Evolutionary conservation across 2,797 vertebrate species (phyloP), one percentile per base, ranked within the genome.

Genomic region (Gila robusta): DNA sequence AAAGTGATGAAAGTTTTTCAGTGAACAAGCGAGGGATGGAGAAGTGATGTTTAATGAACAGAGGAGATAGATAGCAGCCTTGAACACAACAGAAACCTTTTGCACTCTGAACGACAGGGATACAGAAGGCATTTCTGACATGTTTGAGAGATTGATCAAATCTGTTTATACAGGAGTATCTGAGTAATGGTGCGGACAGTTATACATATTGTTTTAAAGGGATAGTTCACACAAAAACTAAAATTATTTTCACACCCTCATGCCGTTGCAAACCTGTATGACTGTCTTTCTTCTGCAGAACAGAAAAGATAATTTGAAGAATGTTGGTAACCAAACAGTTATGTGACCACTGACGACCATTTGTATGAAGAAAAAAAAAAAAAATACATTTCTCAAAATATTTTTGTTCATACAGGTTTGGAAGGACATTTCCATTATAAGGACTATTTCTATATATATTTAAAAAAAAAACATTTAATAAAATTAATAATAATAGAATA

Each of bases 1-100:
- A 80, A 74, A 56, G 47, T 67, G 83, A 73, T 77, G 82, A 76
- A 87, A 87, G 79, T 87, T 81, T 82, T 82, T 78, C 56, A 77
- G 83, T 12, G 74, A 86, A 84, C 81, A 72, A 76, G 39, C 17
- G 35, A 79, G 89, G 62, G 83, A 59, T 81, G 79, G 64, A 83
- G 77, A 70, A 72, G 69, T 19, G 69, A 73, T 28, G 54, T 81
- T 80, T 84, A 87, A 84, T 81, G 84, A 87, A 88, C 47, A 54
- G 37, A 35, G 26, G 56, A 83, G 47, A 83, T 79, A 71, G 87
- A 83, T 41, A 59, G 77, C 64, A 82, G 72, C 37, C 70, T 74
- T 66, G 28, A 70, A 66, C 78, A 32, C 88, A 86, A 86, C 70
- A 52, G 44, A 83, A 79, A 39, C 74, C 78, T 47, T 79, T 41